Percentiles rank a stretch among this genome's conserved stretches.
These are phyloP conservation scores for Sylvicola cinctus DNA, from an alignment of 2,888 invertebrate genomes.

Conservation along the genomic window DNA sequence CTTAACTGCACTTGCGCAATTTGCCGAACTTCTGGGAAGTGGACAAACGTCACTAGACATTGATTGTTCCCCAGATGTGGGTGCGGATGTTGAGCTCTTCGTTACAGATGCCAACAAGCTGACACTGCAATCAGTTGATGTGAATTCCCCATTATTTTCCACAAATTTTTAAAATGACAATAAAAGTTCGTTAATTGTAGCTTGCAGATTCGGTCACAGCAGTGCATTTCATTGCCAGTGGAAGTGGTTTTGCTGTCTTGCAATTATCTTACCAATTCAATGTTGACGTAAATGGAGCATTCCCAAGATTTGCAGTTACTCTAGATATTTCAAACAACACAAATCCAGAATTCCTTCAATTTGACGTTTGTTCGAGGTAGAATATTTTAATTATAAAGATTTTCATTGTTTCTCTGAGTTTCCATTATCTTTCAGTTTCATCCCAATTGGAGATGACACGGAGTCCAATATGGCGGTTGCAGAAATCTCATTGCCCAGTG, in stretches of 20 bases:
- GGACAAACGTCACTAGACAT: too few species aligned
- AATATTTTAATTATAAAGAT: background rate
- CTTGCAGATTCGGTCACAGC: slow-evolving; percentile 28
- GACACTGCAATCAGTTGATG: slow-evolving; percentile 51
- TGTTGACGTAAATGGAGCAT: slow-evolving; percentile 5
- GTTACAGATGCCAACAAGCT: slow-evolving; percentile 17
- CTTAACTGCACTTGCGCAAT: slow-evolving; percentile 42
- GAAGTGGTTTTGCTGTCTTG: slow-evolving; percentile 57
- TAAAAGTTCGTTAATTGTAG: slow-evolving; percentile 6
- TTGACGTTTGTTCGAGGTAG: slow-evolving; percentile 3
- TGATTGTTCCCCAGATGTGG: slow-evolving; percentile 18
- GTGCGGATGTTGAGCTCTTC: background rate
- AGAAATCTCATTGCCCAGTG: slow-evolving; percentile 66
- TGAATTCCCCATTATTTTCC: slow-evolving; percentile 62
- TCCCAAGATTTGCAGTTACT: slow-evolving; percentile 2
- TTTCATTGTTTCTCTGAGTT: too few species aligned
- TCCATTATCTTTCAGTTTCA: background rate
- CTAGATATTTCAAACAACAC: background rate
- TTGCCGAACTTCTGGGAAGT: slow-evolving; percentile 35
- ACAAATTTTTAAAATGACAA: slow-evolving; percentile 37
- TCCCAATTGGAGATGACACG: background rate
- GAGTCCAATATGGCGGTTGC: slow-evolving; percentile 56
- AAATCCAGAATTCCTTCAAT: slow-evolving; percentile 2
- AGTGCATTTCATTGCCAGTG: slow-evolving; percentile 55
- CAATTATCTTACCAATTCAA: slow-evolving; percentile 65